Percentiles rank a stretch among this genome's conserved stretches.
Evolutionary conservation across 2,888 invertebrate genomes (phyloP).

Genomic region (Euzophera pinguis): DNA sequence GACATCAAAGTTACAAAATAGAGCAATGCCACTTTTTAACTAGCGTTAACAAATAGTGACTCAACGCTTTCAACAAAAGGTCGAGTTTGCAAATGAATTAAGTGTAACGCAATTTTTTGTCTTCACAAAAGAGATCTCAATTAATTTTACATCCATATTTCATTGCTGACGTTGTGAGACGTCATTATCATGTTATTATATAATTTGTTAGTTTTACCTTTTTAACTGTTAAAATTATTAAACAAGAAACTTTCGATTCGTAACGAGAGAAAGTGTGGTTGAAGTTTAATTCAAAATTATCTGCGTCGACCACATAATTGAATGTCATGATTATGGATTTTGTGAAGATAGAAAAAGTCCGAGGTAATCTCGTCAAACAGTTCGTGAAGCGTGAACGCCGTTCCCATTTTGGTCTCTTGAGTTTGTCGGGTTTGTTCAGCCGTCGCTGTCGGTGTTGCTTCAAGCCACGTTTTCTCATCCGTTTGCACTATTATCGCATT

Average conservation of each 20-base stretch:
- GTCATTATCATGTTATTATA: neutral
- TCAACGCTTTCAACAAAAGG: constrained; percentile 22
- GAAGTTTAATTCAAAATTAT: constrained; percentile 16
- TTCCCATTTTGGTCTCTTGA: constrained; percentile 38
- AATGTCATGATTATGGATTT: constrained; percentile 17
- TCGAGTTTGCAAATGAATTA: constrained; percentile 19
- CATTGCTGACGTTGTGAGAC: neutral
- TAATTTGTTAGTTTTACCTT: constrained; percentile 5
- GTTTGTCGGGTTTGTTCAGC: constrained; percentile 42
- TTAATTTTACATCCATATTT: neutral
- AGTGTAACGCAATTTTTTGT: constrained; percentile 10
- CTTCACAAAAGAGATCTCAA: neutral
- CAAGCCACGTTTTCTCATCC: constrained; percentile 45
- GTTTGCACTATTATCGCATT: constrained; percentile 52
- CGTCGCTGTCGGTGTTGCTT: constrained; percentile 35
- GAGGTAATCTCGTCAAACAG: constrained; percentile 12
- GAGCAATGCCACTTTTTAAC: constrained; percentile 26
- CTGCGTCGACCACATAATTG: constrained; percentile 16
- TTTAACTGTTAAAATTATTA: constrained; percentile 12
- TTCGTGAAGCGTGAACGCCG: constrained; percentile 25
- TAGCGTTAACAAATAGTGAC: constrained; percentile 20
- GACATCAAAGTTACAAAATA: constrained; percentile 26
- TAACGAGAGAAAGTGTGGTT: constrained; percentile 19
- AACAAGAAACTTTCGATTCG: constrained; percentile 18
- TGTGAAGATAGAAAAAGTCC: constrained; percentile 7